Conservation (phyloP, 2,888 invertebrate species). For the Ellobium chinense region DNA sequence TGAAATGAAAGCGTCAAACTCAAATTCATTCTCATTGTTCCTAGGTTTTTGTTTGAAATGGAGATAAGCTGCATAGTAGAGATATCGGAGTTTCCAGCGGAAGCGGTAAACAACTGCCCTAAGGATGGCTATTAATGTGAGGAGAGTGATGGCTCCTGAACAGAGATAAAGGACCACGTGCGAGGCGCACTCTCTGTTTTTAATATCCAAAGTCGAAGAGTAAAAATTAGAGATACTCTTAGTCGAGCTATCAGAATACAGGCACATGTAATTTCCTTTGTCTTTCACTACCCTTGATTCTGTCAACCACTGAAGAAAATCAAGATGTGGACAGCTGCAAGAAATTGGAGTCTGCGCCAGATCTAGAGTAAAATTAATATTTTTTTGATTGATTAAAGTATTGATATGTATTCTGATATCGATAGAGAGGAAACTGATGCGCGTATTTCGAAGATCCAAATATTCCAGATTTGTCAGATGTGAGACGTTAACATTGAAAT, state of each 20-base stretch:
- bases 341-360: conserved; percentile 32
- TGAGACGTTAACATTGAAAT: neutral
- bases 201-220: neutral
- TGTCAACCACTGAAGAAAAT: conserved; percentile 38
- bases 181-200: neutral
- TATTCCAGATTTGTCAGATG: conserved; percentile 17
- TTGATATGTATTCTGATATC: conserved; percentile 29
- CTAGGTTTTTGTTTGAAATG: neutral
- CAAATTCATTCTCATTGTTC: neutral
- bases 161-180: neutral
- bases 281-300: neutral
- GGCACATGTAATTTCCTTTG: conserved; percentile 11
- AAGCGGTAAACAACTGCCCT: conserved; percentile 3
- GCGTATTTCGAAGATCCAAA: conserved; percentile 10
- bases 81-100: conserved; percentile 25
- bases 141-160: neutral
- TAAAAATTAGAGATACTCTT: neutral
- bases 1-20: conserved; percentile 45
- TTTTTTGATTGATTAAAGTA: neutral
- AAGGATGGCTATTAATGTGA: neutral
- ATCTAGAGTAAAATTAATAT: conserved; percentile 16
- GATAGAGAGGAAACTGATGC: conserved; percentile 1
- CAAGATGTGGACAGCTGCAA: conserved; percentile 35
- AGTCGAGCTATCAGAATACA: neutral
- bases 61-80: conserved; percentile 32